Conservation (phyloP, 1,140 invertebrate species). For the Sitophilus oryzae region DNA sequence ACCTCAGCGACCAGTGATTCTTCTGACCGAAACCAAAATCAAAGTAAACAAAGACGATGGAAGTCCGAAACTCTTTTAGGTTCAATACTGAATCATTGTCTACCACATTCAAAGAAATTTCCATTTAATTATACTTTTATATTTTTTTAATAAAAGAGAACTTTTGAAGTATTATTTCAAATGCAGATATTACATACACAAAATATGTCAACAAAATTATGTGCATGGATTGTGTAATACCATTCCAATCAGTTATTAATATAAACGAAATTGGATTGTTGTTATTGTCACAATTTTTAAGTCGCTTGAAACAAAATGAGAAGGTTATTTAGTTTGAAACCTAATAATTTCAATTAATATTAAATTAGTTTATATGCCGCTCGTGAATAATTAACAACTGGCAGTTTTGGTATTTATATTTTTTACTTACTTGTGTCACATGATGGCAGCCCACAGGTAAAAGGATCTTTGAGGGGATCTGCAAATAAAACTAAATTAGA, state of each 20-base stretch:
- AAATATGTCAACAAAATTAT: not conserved
- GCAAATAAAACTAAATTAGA: constrained; percentile 33
- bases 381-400: not conserved
- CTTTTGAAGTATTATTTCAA: not conserved
- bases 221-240: too few relatives aligned
- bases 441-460: constrained; percentile 57
- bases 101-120: too few relatives aligned
- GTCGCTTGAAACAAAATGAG: not conserved
- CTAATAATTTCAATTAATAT: not conserved
- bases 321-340: not conserved
- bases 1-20: too few relatives aligned
- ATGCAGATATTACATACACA: not conserved
- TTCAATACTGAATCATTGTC: too few relatives aligned
- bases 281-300: not conserved
- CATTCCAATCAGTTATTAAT: not conserved
- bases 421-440: constrained; percentile 48
- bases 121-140: too few relatives aligned
- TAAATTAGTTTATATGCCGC: not conserved
- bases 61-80: too few relatives aligned
- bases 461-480: constrained; percentile 62
- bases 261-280: not conserved
- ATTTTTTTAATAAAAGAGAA: too few relatives aligned
- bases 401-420: not conserved
- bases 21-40: too few relatives aligned
- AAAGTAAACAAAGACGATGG: too few relatives aligned